phyloP scores from a whole-genome alignment of 2,113 vertebrate genomes.

The Lipophrys pholis region DNA sequence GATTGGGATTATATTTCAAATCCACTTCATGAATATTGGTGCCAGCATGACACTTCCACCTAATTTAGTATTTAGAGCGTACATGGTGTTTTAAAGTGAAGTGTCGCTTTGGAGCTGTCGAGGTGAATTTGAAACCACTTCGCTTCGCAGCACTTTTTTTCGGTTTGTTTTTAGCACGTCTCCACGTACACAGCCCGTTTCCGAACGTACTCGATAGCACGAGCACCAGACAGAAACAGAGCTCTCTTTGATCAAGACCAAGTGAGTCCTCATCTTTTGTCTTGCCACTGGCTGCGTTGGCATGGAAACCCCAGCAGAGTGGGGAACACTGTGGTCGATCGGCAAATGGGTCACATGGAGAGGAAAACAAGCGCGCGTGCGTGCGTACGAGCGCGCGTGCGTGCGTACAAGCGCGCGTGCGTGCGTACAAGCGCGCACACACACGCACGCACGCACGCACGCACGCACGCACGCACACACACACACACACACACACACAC shows the following conservation, averaged over 20 bases:
- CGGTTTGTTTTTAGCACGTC: neutral
- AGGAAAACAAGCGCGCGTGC: constrained; percentile 58
- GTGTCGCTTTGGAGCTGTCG: neutral
- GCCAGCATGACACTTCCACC: too few species aligned
- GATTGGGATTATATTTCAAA: too few species aligned
- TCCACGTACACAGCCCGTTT: constrained; percentile 12
- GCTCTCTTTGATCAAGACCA: constrained; percentile 54
- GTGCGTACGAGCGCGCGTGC: too few species aligned
- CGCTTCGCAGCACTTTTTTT: neutral
- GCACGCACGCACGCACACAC: too few species aligned
- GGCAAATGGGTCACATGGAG: constrained; percentile 82
- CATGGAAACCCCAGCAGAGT: constrained; percentile 84
- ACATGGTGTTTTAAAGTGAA: too few species aligned
- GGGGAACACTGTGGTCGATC: constrained; percentile 82
- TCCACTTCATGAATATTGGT: too few species aligned
- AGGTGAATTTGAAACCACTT: neutral
- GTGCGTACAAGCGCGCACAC: too few species aligned
- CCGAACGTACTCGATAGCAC: constrained; percentile 1
- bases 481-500: constrained; percentile 26
- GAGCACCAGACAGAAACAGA: constrained; percentile 41
- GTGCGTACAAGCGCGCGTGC: too few species aligned
- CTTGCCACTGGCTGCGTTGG: constrained; percentile 83
- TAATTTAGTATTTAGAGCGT: too few species aligned
- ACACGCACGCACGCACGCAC: too few species aligned
- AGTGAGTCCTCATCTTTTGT: constrained; percentile 80